Base-by-base conservation (phyloP, 2,113 vertebrate genomes). In the Choloepus hoffmanni region DNA sequence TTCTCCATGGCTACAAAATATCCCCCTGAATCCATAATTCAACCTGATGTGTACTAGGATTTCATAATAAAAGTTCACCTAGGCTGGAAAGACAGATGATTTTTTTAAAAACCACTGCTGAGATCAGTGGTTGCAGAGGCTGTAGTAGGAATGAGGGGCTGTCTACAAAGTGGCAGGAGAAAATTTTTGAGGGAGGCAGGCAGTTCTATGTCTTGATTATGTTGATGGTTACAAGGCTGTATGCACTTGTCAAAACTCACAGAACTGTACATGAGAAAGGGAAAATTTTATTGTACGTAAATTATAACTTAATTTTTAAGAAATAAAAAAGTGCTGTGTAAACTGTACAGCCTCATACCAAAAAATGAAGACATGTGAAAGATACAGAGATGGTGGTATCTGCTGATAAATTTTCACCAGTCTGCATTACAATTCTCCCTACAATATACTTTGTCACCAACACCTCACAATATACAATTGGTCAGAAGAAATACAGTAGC, bases 1-100 rank as follows among this genome's bases (percentile, higher is more conserved):
- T 93, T 86, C 33, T 76, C 82, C 88, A 89, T 4, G 77, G 73
- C 26, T 89, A 83, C 72, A 65, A 79, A 85, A 95, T 89, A n/a
- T 83, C 19, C 30, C 28, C 40, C 12, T 50, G 23, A 91, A 83
- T 73, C 26, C 15, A 11, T 89, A 81, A 36, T 88, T 86, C 50
- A 72, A 70, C n/a, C 26, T 84, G 26, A 50, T 30, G 1, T 40
- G 1, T 43, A 87, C 26, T 33, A 60, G n/a, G 28, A 92, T 90
- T 97, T 92, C 48, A 82, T 67, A 90, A n/a, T 48, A 63, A 90
- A 92, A 14, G 13, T 58, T 60, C 93, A 11, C 48, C 83, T 81
- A 18, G 18, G 10, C 16, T 82, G 26, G 45, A 68, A 94, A 70
- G 60, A 62, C 23, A 67, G 67, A n/a, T 53, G n/a, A 23, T 76